phyloP scores from a whole-genome alignment of 2,113 vertebrate genomes.

The Pituophis catenifer region DNA sequence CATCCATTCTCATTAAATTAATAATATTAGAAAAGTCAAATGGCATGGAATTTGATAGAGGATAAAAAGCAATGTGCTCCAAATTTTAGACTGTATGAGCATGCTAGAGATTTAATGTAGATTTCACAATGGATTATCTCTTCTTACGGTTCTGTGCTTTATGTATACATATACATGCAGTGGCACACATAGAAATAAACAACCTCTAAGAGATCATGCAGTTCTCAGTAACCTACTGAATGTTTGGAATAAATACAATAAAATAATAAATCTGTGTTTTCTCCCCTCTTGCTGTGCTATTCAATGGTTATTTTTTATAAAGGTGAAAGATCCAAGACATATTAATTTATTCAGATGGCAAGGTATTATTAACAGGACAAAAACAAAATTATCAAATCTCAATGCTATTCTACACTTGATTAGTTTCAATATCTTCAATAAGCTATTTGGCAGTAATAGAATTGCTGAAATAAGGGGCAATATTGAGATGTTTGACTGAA shows the following conservation, averaged over 20 bases:
- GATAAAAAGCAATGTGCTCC: too few species aligned
- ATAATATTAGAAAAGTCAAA: too few species aligned
- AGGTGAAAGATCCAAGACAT: not conserved
- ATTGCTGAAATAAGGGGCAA: not conserved
- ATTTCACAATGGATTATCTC: not conserved
- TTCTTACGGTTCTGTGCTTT: not conserved
- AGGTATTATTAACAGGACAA: too few species aligned
- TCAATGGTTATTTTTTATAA: not conserved
- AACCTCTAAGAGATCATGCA: not conserved
- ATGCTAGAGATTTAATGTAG: not conserved
- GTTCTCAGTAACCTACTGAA: not conserved
- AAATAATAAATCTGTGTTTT: not conserved
- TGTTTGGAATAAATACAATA: not conserved
- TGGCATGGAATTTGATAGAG: too few species aligned
- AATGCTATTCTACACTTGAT: not conserved
- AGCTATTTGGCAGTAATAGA: not conserved
- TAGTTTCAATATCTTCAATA: not conserved
- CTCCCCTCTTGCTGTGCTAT: not conserved
- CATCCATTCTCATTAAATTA: too few species aligned
- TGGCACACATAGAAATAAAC: not conserved
- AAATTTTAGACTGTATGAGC: not conserved
- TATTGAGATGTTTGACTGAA: not conserved
- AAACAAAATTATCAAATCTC: too few species aligned
- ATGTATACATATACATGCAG: not conserved
- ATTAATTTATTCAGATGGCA: not conserved